These are phyloP conservation scores for Drosophila biarmipes DNA, from an alignment of 1,140 invertebrate species.

Conservation along the genomic window DNA sequence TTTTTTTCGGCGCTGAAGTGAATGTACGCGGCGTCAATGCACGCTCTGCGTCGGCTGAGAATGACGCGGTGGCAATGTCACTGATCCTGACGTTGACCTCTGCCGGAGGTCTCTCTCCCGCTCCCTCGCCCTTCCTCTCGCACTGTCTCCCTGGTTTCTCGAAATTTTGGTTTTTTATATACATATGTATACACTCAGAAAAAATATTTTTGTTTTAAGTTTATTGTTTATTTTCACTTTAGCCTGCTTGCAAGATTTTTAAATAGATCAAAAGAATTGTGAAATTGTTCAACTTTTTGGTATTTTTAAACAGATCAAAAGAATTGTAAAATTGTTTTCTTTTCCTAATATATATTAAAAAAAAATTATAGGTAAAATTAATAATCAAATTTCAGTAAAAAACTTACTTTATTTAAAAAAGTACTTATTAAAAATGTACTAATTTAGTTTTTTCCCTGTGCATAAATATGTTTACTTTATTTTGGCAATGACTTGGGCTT, in stretches of 20 bases:
- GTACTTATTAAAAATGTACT: no score
- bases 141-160: neutral
- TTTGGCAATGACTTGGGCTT: conserved; percentile 45
- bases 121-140: conserved; percentile 23
- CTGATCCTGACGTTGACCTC: conserved; percentile 53
- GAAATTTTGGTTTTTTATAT: conserved; percentile 3
- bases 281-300: no score
- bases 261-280: no score
- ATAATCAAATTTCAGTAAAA: no score
- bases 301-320: no score
- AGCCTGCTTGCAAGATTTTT: no score
- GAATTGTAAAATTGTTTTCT: no score
- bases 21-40: conserved; percentile 51
- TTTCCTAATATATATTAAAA: no score
- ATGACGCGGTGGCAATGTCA: conserved; percentile 48
- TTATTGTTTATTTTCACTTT: neutral
- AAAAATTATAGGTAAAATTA: no score
- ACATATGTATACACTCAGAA: neutral
- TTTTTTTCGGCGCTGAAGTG: conserved; percentile 39
- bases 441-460: neutral
- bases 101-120: conserved; percentile 34
- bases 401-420: no score
- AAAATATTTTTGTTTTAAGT: neutral
- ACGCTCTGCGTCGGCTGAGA: conserved; percentile 42
- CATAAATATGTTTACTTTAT: neutral